Conservation (phyloP, 1,140 invertebrate genomes). For the Cotesia typhae region DNA sequence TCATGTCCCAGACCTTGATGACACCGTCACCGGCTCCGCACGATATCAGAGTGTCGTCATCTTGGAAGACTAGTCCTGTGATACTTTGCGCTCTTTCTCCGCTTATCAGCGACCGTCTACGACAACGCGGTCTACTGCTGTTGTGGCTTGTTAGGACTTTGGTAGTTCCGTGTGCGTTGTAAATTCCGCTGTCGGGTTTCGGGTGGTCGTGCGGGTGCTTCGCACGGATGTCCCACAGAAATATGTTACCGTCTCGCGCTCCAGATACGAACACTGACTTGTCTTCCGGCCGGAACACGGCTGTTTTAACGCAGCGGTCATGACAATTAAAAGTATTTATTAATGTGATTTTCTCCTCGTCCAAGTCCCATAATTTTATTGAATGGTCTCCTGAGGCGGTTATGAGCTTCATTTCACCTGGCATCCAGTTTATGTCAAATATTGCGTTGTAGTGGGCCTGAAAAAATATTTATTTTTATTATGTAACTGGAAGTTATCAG, state of each 20-base stretch:
- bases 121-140: constrained; percentile 59
- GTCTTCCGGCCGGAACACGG: constrained; percentile 74
- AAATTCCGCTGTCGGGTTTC: constrained; percentile 72
- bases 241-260: constrained; percentile 83
- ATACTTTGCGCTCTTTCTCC: constrained; percentile 70
- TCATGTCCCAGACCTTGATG: constrained; percentile 88
- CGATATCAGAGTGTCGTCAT: constrained; percentile 79
- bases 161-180: constrained; percentile 69
- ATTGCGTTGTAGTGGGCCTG: constrained; percentile 87
- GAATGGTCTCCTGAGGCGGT: constrained; percentile 88
- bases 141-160: constrained; percentile 35
- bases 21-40: constrained; percentile 84
- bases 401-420: constrained; percentile 76
- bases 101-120: constrained; percentile 55
- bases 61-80: constrained; percentile 82
- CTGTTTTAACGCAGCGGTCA: constrained; percentile 81
- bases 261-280: constrained; percentile 84
- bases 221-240: constrained; percentile 82
- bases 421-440: constrained; percentile 88
- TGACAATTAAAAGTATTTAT: constrained; percentile 76
- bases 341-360: constrained; percentile 58
- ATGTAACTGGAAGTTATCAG: background rate
- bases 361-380: constrained; percentile 76
- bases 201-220: constrained; percentile 58
- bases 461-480: constrained; percentile 27